Evolutionary conservation across 1,140 invertebrate species (phyloP), one percentile per base, ranked within the genome.

Genomic region (Leptonema lineaticorne): DNA sequence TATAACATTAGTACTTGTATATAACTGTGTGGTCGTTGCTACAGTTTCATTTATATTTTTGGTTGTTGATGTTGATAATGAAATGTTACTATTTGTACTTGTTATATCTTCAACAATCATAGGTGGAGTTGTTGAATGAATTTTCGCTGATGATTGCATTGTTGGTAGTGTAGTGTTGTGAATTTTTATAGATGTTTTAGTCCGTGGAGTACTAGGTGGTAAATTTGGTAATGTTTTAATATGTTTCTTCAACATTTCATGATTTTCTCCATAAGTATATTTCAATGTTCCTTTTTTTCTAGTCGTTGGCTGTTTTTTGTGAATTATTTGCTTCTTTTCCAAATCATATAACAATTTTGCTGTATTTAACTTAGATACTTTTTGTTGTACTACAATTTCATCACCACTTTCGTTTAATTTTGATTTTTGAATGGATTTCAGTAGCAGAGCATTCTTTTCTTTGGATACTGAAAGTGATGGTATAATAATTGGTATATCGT

Each of bases 211-310:
- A 53, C 2, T 26, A 14, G 50, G 18, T 53, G 50, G 18, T 68
- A 58, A 41, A 24, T 68, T 41, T 27, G 71, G 70, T 27, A 71
- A 37, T 27, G 59, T 16, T 74, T 78, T 77, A 26, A 69, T 48
- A 73, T 77, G 78, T 26, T 72, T 30, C 65, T 79, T 80, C 65
- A 80, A 76, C 66, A 77, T 78, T 16, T 81, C 79, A 67, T 82
- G 81, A 75, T 81, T 82, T 68, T 83, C 80, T 11, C 81, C 81
- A 68, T 83, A 83, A 0, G 80, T 82, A 33, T 80, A 77, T 75
- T 82, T 83, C 6, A 83, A 71, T 5, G 81, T 83, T 24, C 81
- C 81, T 73, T 83, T 83, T 48, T 81, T 76, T 69, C 81, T 76
- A 4, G 78, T 76, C 8, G 79, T 70, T 22, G 76, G 74, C 65